Evolutionary conservation across 2,797 vertebrate genomes (phyloP), one percentile per base, ranked within the genome.

Genomic region (Graptemys geographica): DNA sequence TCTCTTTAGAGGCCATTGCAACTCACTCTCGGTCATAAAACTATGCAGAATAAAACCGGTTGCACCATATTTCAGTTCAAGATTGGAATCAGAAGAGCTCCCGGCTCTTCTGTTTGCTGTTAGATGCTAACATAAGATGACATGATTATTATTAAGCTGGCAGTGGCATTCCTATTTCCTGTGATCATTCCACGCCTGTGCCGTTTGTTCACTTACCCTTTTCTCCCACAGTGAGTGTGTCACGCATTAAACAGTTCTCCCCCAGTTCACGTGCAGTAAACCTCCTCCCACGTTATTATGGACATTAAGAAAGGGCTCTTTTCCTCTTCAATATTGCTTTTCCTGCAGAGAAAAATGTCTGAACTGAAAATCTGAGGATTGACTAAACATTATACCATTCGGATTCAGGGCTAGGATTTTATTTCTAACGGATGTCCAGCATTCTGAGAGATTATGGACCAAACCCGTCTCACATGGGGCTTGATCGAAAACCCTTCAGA

Each of bases 311-410:
- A 96, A 57, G 33, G 0, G 0, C 55, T 90, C 55, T 56, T 62
- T 25, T 12, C 0, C 83, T 52, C 1, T 92, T 89, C 52, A 59
- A 88, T 92, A 93, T 96, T 95, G 92, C 88, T 92, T 95, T 97
- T 95, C 85, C 79, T 88, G 27, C 1, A 31, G 83, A 90, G 57
- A 25, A 76, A 86, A 87, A 91, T 56, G 90, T 86, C 94, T 93
- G 87, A 94, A 97, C 97, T 91, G 94, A 96, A 90, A 92, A 16
- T 62, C 81, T 65, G 93, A 96, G 88, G 88, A 81, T 90, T 90
- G 86, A 95, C 88, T 96, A 97, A 97, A 97, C 96, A 90, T 96
- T 96, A 94, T 47, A 79, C 96, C 96, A 94, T 96, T 96, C 1
- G 0, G 83, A 96, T 81, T 72, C 79, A 44, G 87, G 83, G 72